A percentile compares a stretch with the other conserved stretches of the same genome.
phyloP scores from a whole-genome alignment of 2,888 invertebrate species.

The Nipponacmea schrenckii region DNA sequence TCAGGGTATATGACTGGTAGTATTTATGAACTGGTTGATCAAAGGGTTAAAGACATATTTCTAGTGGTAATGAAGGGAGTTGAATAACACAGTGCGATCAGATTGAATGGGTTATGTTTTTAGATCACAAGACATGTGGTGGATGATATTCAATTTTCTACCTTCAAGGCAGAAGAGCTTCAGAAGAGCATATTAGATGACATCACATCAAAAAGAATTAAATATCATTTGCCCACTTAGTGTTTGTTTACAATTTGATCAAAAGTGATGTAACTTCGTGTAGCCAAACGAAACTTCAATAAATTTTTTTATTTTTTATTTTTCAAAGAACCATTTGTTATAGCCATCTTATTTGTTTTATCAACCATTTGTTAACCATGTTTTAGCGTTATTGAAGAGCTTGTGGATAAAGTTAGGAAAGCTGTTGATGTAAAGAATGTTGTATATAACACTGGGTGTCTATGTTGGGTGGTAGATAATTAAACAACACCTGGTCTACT shows the following conservation, averaged over 20 bases:
- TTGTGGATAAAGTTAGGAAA: too few relatives aligned
- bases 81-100: too few relatives aligned
- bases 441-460: neutral
- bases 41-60: too few relatives aligned
- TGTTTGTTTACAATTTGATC: neutral
- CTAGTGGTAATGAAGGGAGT: too few relatives aligned
- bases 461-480: neutral
- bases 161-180: neutral
- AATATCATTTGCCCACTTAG: neutral
- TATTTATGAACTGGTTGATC: too few relatives aligned
- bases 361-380: neutral
- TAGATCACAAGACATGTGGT: neutral
- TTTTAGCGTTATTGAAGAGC: too few relatives aligned
- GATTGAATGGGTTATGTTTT: neutral
- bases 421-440: neutral
- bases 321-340: neutral
- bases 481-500: neutral
- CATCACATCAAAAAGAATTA: neutral
- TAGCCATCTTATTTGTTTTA: neutral
- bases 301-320: neutral
- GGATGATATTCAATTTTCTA: neutral
- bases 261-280: slow-evolving; percentile 5
- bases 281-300: neutral
- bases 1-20: too few relatives aligned
- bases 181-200: neutral